Evolutionary conservation across 92 coral and sea anemone species (phyloP).

Genomic region (Chrysogorgia sp.): DNA sequence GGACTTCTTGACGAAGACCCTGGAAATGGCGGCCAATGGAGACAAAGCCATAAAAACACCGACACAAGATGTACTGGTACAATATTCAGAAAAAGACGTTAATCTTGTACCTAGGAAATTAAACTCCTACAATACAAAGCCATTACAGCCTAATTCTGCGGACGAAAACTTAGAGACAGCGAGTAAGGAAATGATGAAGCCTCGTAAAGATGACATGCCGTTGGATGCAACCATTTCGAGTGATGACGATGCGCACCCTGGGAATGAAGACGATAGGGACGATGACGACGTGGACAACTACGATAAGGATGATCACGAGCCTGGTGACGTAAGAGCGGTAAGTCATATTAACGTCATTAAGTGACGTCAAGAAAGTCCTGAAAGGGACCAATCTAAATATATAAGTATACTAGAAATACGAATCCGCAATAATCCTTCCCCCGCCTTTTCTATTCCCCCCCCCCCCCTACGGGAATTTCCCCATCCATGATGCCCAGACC

Average conservation of each 20-base stretch:
- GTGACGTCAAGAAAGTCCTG: too few species aligned
- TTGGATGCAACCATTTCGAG: constrained; percentile 18
- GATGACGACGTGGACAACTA: constrained; percentile 44
- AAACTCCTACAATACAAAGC: background rate
- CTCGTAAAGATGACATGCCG: constrained; percentile 11
- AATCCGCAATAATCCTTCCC: too few species aligned
- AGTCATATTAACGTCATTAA: too few species aligned
- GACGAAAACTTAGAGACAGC: background rate
- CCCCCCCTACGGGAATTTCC: too few species aligned
- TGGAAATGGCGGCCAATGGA: constrained; percentile 32
- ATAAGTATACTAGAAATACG: too few species aligned
- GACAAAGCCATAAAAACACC: background rate
- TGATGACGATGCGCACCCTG: constrained; percentile 40
- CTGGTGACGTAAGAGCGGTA: background rate
- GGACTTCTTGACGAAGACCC: constrained; percentile 19
- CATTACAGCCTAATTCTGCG: too few species aligned
- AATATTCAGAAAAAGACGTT: background rate
- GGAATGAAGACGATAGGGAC: constrained; percentile 51
- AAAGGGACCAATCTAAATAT: too few species aligned
- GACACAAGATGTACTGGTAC: background rate
- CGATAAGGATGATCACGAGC: constrained; percentile 32
- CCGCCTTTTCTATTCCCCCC: too few species aligned
- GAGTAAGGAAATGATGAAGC: background rate
- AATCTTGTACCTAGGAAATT: background rate
- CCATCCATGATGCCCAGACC: too few species aligned